These are phyloP conservation scores for Griposia aprilina DNA, from an alignment of 2,888 invertebrate genomes.

Conservation along the genomic window DNA sequence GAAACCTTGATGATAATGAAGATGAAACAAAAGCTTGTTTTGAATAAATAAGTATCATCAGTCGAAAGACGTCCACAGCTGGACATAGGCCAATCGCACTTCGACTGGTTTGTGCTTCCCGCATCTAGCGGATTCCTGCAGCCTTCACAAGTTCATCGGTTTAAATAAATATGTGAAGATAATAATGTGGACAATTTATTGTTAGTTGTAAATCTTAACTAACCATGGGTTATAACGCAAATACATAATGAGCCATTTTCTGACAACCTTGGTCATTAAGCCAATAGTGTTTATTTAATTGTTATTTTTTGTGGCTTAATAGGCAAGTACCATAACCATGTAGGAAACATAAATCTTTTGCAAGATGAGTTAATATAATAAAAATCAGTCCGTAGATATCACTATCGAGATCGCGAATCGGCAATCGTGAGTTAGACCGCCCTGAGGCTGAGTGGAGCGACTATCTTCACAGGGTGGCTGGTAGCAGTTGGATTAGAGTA, in stretches of 20 bases:
- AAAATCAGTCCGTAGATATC: background rate
- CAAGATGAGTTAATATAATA: background rate
- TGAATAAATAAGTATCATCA: background rate
- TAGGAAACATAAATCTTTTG: background rate
- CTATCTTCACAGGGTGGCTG: background rate
- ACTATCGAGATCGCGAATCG: background rate
- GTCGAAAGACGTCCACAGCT: too few species aligned
- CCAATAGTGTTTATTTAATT: background rate
- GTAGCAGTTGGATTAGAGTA: background rate
- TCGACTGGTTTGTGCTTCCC: too few species aligned
- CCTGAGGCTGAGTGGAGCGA: background rate
- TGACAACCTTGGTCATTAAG: background rate
- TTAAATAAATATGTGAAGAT: background rate
- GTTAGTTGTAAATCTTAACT: conserved; percentile 10
- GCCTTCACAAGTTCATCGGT: too few species aligned
- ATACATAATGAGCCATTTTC: background rate
- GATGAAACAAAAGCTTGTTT: background rate
- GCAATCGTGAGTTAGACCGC: too few species aligned
- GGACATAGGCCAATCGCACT: too few species aligned
- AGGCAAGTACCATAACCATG: background rate
- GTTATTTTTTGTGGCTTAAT: background rate
- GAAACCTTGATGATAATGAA: background rate
- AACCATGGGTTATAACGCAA: background rate
- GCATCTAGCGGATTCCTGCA: too few species aligned
- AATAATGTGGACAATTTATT: conserved; percentile 24